phyloP scores from a whole-genome alignment of 2,113 vertebrate genomes.

The Alligator sinensis region DNA sequence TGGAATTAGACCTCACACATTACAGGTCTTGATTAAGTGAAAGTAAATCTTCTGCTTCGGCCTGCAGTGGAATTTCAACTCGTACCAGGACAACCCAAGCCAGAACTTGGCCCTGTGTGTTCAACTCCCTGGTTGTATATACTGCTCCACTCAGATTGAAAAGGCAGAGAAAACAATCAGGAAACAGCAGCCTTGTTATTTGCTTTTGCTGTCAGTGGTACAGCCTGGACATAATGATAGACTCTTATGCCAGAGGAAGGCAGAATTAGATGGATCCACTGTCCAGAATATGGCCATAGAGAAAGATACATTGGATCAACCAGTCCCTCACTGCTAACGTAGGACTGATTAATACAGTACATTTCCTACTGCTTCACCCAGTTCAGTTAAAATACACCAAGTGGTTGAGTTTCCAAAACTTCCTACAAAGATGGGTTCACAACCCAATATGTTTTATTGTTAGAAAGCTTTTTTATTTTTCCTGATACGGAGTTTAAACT shows the following conservation, averaged over 20 bases:
- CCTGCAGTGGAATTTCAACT: constrained; percentile 63
- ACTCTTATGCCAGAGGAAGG: background rate
- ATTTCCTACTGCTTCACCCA: background rate
- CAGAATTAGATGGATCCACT: background rate
- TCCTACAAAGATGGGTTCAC: background rate
- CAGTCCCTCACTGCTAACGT: fast-evolving
- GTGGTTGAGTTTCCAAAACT: background rate
- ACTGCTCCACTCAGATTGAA: constrained; percentile 39
- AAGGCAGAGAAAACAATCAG: background rate
- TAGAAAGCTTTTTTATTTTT: background rate
- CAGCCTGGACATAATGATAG: constrained; percentile 21
- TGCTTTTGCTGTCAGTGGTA: constrained; percentile 34
- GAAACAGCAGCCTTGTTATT: background rate
- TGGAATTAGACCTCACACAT: constrained; percentile 75
- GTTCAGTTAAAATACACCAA: background rate
- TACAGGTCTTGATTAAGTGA: background rate
- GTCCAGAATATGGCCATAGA: background rate
- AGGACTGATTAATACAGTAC: background rate
- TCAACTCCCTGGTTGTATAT: constrained; percentile 28
- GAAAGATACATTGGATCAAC: background rate
- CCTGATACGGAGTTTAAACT: background rate
- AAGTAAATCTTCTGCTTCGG: constrained; percentile 32
- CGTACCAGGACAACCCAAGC: constrained; percentile 27
- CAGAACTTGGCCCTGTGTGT: constrained; percentile 34
- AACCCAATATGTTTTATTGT: background rate